Evolutionary conservation across 2,113 vertebrate species (phyloP), one percentile per base, ranked within the genome.

Genomic region (Alaudala cheleensis): DNA sequence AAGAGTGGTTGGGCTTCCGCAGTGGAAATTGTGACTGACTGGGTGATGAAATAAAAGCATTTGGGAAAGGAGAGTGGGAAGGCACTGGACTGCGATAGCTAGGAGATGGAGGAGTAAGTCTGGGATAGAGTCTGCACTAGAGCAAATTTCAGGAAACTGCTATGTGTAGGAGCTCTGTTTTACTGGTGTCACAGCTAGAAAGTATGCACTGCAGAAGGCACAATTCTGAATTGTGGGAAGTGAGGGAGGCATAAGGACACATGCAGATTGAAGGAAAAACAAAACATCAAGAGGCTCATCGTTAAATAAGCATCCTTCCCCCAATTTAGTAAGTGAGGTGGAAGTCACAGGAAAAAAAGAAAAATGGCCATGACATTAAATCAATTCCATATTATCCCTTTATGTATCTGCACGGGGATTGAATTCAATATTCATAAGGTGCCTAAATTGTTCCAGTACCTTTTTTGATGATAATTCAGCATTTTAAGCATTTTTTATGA

Each of bases 41-140:
- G 82, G 76, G 92, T 94, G 91, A 93, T 96, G 86, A 96, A 95
- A 94, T 92, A 92, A 94, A 95, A 92, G 57, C 88, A 72, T 94
- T 95, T 95, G 96, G 85, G 71, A 93, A 69, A 90, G n/a, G 23
- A 92, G 88, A 96, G 95, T 96, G 94, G 94, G 94, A 96, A 97
- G 94, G 47, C 71, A 93, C 94, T 0, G 95, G 94, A 92, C 96
- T 92, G 66, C 0, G 1, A 94, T 62, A 95, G 54, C 91, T 92
- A 1, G 0, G 88, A 96, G 58, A 57, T 0, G 80, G 82, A 90
- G 90, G 92, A 96, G 92, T 88, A 56, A 88, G 71, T 83, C 62
- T 95, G 42, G 80, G 86, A 62, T 83, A 92, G 66, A 94, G 64
- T 73, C 86, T 96, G 74, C 66, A 86, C 29, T 45, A 80, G n/a